These are phyloP conservation scores for Naso thynnoides DNA, from an alignment of 2,797 vertebrate species.

Conservation along the genomic window DNA sequence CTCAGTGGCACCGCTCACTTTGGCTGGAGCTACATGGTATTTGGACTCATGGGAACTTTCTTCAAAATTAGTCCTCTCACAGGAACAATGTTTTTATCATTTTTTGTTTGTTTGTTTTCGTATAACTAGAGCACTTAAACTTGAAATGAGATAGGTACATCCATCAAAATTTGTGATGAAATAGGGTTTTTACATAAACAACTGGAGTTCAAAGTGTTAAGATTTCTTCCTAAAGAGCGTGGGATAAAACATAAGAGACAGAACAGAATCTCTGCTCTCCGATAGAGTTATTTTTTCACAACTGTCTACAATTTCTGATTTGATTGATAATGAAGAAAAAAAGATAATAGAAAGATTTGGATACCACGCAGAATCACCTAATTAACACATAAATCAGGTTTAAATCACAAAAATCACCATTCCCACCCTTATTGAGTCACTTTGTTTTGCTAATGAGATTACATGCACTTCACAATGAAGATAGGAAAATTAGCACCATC, in stretches of 20 bases:
- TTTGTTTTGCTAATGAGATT: slow-evolving; percentile 45
- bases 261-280: slow-evolving; percentile 11
- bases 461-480: slow-evolving; percentile 28
- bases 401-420: slow-evolving; percentile 8
- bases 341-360: slow-evolving; percentile 39
- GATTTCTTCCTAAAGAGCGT: slow-evolving; percentile 42
- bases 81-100: slow-evolving; percentile 31
- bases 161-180: slow-evolving; percentile 73
- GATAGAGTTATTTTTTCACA: slow-evolving; percentile 21
- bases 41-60: slow-evolving; percentile 55
- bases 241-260: slow-evolving; percentile 36
- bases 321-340: slow-evolving; percentile 36
- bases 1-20: slow-evolving; percentile 49
- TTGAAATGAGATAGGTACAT: slow-evolving; percentile 76
- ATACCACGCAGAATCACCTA: slow-evolving; percentile 5
- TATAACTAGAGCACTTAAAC: slow-evolving; percentile 79
- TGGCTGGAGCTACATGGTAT: slow-evolving; percentile 45
- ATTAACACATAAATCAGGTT: slow-evolving; percentile 15
- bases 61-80: slow-evolving; percentile 42
- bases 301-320: slow-evolving; percentile 20
- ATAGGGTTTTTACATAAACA: slow-evolving; percentile 54
- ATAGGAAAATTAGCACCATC: slow-evolving; percentile 12
- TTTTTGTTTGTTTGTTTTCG: slow-evolving; percentile 21
- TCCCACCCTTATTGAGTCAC: neutral
- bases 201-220: slow-evolving; percentile 46